Evolutionary conservation across 2,113 vertebrate species (phyloP).

Genomic region (Genyomyrus donnyi): DNA sequence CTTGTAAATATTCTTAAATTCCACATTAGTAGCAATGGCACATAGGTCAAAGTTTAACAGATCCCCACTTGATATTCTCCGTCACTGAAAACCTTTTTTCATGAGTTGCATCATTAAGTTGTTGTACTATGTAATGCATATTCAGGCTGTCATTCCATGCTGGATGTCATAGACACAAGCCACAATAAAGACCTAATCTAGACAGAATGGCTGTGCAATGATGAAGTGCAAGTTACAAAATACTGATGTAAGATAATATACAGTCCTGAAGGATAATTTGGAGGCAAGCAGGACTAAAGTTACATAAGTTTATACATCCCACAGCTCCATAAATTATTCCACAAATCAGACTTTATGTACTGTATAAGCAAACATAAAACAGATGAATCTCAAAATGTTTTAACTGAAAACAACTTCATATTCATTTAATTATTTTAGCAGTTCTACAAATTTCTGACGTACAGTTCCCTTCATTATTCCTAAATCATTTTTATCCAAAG

Average conservation of each 20-base stretch:
- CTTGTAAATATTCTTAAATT: background rate
- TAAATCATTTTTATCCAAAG: background rate
- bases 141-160: background rate
- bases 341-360: background rate
- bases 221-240: background rate
- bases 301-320: background rate
- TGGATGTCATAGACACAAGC: background rate
- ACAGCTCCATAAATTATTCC: background rate
- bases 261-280: background rate
- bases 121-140: background rate
- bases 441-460: background rate
- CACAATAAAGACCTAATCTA: background rate
- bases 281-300: background rate
- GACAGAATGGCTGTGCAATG: background rate
- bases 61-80: background rate
- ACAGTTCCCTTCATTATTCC: background rate
- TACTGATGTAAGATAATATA: background rate
- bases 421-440: background rate
- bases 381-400: background rate
- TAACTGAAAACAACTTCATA: background rate
- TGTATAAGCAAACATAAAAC: background rate
- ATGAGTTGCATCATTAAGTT: background rate
- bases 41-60: background rate
- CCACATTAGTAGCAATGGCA: background rate
- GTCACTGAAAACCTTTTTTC: background rate